Conservation (phyloP, 2,888 invertebrate genomes). For the Lithophane leautieri region DNA sequence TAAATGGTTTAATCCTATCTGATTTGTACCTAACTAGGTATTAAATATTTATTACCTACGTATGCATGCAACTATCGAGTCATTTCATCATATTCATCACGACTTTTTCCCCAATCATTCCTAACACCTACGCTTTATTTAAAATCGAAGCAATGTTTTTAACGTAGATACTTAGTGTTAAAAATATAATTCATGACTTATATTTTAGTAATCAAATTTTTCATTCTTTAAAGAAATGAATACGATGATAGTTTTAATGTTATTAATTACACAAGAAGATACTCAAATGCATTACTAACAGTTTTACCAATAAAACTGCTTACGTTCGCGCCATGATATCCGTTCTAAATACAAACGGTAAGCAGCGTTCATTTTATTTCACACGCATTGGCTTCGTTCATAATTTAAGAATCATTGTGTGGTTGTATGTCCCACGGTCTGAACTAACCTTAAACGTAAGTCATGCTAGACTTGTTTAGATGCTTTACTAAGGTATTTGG, state of each 20-base stretch:
- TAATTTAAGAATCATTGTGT: slow-evolving; percentile 58
- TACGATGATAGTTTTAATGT: background rate
- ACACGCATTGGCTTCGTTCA: slow-evolving; percentile 56
- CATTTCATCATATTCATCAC: background rate
- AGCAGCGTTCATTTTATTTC: slow-evolving; percentile 41
- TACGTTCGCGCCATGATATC: slow-evolving; percentile 38
- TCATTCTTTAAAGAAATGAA: background rate
- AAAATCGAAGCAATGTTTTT: background rate
- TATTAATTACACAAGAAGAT: slow-evolving; percentile 11
- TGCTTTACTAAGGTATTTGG: slow-evolving; percentile 18
- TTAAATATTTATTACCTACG: background rate
- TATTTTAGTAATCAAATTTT: slow-evolving; percentile 1
- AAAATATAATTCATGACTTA: background rate
- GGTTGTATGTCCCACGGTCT: slow-evolving; percentile 48
- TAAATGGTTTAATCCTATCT: background rate
- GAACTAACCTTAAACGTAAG: slow-evolving; percentile 40
- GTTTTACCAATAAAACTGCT: slow-evolving; percentile 36
- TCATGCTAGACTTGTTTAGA: slow-evolving; percentile 30
- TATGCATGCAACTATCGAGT: background rate
- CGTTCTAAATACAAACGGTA: slow-evolving; percentile 54
- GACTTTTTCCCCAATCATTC: background rate
- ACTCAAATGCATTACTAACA: slow-evolving; percentile 9
- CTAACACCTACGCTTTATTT: background rate
- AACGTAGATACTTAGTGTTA: background rate
- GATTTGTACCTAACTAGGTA: background rate